Conservation (phyloP, 2,113 vertebrate species). For the Anolis carolinensis region DNA sequence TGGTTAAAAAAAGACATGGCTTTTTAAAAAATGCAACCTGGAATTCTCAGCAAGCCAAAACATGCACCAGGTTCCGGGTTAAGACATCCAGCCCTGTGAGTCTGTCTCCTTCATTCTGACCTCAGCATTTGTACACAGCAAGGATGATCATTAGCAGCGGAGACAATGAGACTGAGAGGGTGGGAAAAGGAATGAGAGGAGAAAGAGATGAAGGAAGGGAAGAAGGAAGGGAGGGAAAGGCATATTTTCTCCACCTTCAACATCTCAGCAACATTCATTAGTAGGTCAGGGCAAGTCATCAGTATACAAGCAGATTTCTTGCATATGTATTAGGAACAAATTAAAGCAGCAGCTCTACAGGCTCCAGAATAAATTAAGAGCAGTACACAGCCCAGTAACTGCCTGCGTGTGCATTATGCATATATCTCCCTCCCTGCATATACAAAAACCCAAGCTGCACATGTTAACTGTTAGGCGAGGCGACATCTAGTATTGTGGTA, state of each 20-base stretch:
- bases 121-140: neutral
- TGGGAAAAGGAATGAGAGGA: neutral
- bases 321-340: neutral
- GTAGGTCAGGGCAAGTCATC: neutral
- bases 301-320: neutral
- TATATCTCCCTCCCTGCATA: neutral
- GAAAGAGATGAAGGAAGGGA: no score
- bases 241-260: neutral
- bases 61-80: neutral
- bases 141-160: neutral
- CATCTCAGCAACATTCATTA: neutral
- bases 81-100: neutral
- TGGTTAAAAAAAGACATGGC: no score
- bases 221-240: neutral
- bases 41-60: neutral
- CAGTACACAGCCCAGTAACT: neutral
- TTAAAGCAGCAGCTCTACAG: conserved; percentile 1
- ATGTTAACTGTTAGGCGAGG: neutral
- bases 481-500: neutral
- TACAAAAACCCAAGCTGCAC: conserved; percentile 6
- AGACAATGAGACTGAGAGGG: neutral
- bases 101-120: neutral
- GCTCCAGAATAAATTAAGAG: conserved; percentile 17
- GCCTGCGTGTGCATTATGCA: neutral
- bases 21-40: neutral